Base-by-base conservation (phyloP, 2,888 invertebrate species). In the Carterocephalus palaemon region DNA sequence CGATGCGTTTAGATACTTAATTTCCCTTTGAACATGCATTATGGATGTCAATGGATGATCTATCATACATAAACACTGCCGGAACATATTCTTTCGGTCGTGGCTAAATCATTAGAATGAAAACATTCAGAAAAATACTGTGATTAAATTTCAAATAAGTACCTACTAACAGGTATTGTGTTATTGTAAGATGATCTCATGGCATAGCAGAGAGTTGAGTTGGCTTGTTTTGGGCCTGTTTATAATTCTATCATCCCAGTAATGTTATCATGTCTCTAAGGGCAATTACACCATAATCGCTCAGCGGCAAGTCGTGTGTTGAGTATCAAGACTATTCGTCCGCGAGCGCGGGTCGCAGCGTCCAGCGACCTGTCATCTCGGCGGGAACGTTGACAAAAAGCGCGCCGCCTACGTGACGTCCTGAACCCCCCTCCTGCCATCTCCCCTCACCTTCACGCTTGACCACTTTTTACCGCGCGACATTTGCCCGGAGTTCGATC, bases 401-500 rank as follows among this genome's bases (percentile, higher is more conserved):
- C 81, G 73, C 75, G 82, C 79, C 83, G 82, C 75, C 78, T 82
- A 86, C 85, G 85, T 85, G 85, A 84, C 84, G 84, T 85, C 84
- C 84, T 83, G 81, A 70, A 52, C 62, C 58, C 47, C 54, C 49
- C 34, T 26, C 52, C 34, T 49, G 47, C 59, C 53, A 52, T 46
- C 49, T 52, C 19, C 51, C 46, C 42, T 56, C 63, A 57, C 58
- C 64, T 60, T 63, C 64, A 64, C 69, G 73, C 70, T 70, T 74
- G 79, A 85, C 86, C 79, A 82, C 84, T 86, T 86, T 86, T 86
- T 85, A 85, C 77, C 72, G 78, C 81, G 85, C 86, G 86, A 85
- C 86, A 86, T 86, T 86, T 85, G 85, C 86, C 86, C 85, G 80
- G 86, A 85, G 86, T 86, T 86, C 86, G 85, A 84, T 83, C 85